A percentile compares a stretch with the other conserved stretches of the same genome.
phyloP scores from a whole-genome alignment of 1,140 invertebrate genomes.

The Antheraea pernyi region DNA sequence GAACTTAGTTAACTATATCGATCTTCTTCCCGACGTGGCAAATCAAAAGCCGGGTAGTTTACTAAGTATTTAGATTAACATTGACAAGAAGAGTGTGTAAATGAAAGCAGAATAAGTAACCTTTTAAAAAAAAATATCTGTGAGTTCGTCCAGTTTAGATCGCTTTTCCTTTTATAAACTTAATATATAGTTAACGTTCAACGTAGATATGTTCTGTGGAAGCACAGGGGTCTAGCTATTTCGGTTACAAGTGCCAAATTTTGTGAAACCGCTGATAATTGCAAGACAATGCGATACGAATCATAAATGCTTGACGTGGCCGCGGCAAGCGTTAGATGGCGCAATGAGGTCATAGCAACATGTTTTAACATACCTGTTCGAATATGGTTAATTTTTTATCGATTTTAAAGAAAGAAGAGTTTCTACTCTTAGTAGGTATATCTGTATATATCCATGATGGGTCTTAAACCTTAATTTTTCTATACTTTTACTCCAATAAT shows the following conservation, averaged over 20 bases:
- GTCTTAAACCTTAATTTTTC: too few species aligned
- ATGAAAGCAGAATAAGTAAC: too few species aligned
- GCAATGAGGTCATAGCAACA: slow-evolving; percentile 46
- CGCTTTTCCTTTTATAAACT: not conserved
- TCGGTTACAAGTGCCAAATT: slow-evolving; percentile 60
- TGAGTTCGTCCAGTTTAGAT: not conserved
- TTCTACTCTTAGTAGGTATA: too few species aligned
- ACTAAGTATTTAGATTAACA: too few species aligned
- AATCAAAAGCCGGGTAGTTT: too few species aligned
- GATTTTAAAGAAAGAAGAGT: too few species aligned
- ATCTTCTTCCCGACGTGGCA: too few species aligned
- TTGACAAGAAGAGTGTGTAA: too few species aligned
- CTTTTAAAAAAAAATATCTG: too few species aligned
- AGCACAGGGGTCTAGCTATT: slow-evolving; percentile 23
- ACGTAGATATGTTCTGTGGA: not conserved
- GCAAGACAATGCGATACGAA: slow-evolving; percentile 61
- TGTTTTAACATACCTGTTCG: not conserved
- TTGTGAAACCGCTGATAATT: slow-evolving; percentile 67
- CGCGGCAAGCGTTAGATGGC: slow-evolving; percentile 36
- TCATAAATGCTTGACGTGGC: slow-evolving; percentile 57
- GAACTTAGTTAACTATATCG: too few species aligned
- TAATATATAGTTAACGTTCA: not conserved
- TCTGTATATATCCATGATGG: too few species aligned
- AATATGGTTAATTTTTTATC: not conserved
- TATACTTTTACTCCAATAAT: too few species aligned